Evolutionary conservation across 2,888 invertebrate species (phyloP).

Genomic region (Dioctria rufipes): DNA sequence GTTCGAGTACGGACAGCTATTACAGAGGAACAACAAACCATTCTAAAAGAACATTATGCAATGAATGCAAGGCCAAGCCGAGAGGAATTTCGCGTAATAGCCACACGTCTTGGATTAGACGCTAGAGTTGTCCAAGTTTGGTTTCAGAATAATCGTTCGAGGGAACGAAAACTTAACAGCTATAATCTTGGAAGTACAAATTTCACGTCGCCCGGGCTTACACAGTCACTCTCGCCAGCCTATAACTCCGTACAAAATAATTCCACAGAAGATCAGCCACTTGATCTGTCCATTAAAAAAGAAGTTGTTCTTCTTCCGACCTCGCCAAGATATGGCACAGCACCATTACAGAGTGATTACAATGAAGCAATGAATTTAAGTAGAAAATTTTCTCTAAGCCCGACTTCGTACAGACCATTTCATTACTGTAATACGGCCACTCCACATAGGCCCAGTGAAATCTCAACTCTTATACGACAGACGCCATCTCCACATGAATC

Average conservation of each 20-base stretch:
- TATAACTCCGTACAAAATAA: slow-evolving; percentile 61
- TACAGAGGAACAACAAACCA: slow-evolving; percentile 92
- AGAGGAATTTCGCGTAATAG: slow-evolving; percentile 92
- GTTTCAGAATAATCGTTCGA: slow-evolving; percentile 96
- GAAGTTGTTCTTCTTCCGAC: slow-evolving; percentile 74
- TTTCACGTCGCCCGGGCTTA: slow-evolving; percentile 63
- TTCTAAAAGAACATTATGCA: slow-evolving; percentile 91
- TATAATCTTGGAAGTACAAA: slow-evolving; percentile 63
- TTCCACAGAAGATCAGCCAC: slow-evolving; percentile 80
- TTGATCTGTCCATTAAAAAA: slow-evolving; percentile 92
- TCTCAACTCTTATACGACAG: slow-evolving; percentile 61
- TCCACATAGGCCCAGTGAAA: slow-evolving; percentile 38
- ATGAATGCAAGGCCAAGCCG: slow-evolving; percentile 94
- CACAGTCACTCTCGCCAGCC: slow-evolving; percentile 56
- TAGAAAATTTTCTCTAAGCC: slow-evolving; percentile 77
- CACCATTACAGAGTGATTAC: slow-evolving; percentile 74
- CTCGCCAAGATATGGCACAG: slow-evolving; percentile 76
- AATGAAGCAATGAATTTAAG: slow-evolving; percentile 86
- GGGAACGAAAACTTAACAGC: slow-evolving; percentile 82
- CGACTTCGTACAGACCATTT: slow-evolving; percentile 74
- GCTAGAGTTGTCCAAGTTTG: slow-evolving; percentile 92
- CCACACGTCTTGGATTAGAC: slow-evolving; percentile 82
- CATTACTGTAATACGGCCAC: slow-evolving; percentile 64
- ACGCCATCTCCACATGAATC: slow-evolving; percentile 64
- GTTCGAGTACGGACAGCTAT: slow-evolving; percentile 94